Conservation (phyloP, 2,797 vertebrate species). For the Perodicticus potto region DNA sequence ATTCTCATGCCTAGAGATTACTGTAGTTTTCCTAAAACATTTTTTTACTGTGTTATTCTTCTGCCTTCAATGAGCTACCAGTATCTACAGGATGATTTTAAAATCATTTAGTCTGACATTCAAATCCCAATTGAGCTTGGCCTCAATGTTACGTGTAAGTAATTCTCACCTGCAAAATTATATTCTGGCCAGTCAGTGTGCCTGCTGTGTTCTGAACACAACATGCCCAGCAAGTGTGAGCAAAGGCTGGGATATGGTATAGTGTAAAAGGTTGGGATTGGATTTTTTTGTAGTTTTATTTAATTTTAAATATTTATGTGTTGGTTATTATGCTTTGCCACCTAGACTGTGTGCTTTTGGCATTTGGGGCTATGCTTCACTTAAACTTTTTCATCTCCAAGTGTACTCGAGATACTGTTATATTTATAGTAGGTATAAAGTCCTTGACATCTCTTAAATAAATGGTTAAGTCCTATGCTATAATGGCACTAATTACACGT, state of each 20-base stretch:
- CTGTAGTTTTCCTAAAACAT: conserved; percentile 57
- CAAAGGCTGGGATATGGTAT: conserved; percentile 26
- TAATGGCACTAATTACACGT: conserved; percentile 28
- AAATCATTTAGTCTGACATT: conserved; percentile 57
- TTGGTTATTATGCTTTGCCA: conserved; percentile 20
- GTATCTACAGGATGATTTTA: conserved; percentile 32
- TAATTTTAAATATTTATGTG: conserved; percentile 59
- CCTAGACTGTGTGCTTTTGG: conserved; percentile 11
- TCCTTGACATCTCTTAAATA: conserved; percentile 40
- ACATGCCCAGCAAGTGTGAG: neutral
- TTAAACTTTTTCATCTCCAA: conserved; percentile 29
- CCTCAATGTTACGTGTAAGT: conserved; percentile 51
- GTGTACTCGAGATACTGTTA: conserved; percentile 11
- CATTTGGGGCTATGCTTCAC: conserved; percentile 11
- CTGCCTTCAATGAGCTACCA: conserved; percentile 55
- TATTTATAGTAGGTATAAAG: conserved; percentile 31
- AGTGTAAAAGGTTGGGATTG: neutral
- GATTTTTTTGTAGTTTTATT: conserved; percentile 61
- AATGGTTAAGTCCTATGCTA: neutral
- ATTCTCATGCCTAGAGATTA: conserved; percentile 56
- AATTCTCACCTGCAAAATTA: conserved; percentile 28
- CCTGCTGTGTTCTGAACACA: conserved; percentile 56
- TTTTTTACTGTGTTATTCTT: conserved; percentile 56
- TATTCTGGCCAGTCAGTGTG: neutral
- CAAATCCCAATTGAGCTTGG: conserved; percentile 48